Base-by-base conservation (phyloP, 2,797 vertebrate species). In the Hippopotamyrus pictus region DNA sequence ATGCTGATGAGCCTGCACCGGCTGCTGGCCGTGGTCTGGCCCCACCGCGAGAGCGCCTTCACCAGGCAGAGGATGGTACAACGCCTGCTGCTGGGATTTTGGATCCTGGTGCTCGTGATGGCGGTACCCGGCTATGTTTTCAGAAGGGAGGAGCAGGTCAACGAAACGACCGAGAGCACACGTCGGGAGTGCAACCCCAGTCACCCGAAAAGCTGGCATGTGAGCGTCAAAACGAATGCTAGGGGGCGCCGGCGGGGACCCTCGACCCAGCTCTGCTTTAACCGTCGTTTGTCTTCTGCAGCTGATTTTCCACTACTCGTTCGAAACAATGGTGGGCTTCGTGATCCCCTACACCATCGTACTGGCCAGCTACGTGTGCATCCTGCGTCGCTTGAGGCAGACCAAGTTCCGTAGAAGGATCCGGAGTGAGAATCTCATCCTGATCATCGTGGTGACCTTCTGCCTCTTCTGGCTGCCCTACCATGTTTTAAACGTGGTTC, bases 391-490 rank as follows among this genome's bases (percentile, higher is more conserved):
- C 44, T 92, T 98, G 84, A 93, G 94, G 86, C 91, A 95, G 88
- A 96, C 94, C 86, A 94, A 92, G 88, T 97, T 97, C 91, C 92
- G 87, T 0, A 90, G 94, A 12, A 93, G 92, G 41, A 89, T 95
- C 25, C 95, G 94, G 83, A 97, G 95, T 0, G 97, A 98, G 91
- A 97, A 97, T 0, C 95, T 98, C 90, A 97, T 98, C 92, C 93
- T 96, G 76, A 95, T 96, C 82, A 97, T 98, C 0, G 94, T 98
- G 86, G 93, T 97, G 62, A 96, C 92, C n/a, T 98, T 98, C 25
- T 96, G 96, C 59, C 1, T 96, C 25, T 96, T 98, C 92, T 98
- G 97, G 97, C 90, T 97, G 82, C 97, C 97, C 0, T 98, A 98
- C 92, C 97, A 98, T 3, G 3, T 95, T 0, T 91, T 97, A 91